These are phyloP conservation scores for Harpegnathos saltator DNA, from an alignment of 1,140 invertebrate species.

Conservation along the genomic window DNA sequence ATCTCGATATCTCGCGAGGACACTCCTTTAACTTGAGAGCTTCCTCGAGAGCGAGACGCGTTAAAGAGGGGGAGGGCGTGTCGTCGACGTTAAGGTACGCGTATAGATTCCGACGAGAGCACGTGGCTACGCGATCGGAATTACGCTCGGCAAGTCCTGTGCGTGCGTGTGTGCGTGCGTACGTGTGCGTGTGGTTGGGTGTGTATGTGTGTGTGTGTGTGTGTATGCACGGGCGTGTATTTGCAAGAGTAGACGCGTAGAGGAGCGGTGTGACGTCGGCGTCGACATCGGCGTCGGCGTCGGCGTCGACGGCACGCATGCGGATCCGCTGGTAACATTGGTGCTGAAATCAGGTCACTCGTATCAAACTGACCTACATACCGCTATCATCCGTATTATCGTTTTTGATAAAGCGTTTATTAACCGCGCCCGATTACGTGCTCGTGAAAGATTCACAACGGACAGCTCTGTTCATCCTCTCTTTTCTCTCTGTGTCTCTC, in stretches of 20 bases:
- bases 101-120: constrained; percentile 18
- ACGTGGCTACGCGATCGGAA: constrained; percentile 52
- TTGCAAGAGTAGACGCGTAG: constrained; percentile 22
- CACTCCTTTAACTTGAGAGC: background rate
- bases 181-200: background rate
- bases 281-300: constrained; percentile 15
- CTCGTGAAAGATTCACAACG: constrained; percentile 70
- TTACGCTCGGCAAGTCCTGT: constrained; percentile 28
- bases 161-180: constrained; percentile 16
- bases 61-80: background rate
- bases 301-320: constrained; percentile 62
- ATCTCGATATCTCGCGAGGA: background rate
- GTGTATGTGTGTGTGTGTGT: constrained; percentile 14
- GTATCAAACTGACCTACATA: constrained; percentile 86
- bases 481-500: too few species aligned
- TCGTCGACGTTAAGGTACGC: background rate
- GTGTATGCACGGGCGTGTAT: background rate
- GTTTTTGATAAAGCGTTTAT: constrained; percentile 83
- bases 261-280: background rate
- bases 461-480: constrained; percentile 27
- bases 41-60: background rate
- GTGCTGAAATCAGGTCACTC: constrained; percentile 82
- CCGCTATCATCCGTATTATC: constrained; percentile 83
- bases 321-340: constrained; percentile 69
- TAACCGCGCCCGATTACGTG: constrained; percentile 80